These are phyloP conservation scores for Pelmatolapia mariae DNA, from an alignment of 2,113 vertebrate genomes.

Conservation along the genomic window DNA sequence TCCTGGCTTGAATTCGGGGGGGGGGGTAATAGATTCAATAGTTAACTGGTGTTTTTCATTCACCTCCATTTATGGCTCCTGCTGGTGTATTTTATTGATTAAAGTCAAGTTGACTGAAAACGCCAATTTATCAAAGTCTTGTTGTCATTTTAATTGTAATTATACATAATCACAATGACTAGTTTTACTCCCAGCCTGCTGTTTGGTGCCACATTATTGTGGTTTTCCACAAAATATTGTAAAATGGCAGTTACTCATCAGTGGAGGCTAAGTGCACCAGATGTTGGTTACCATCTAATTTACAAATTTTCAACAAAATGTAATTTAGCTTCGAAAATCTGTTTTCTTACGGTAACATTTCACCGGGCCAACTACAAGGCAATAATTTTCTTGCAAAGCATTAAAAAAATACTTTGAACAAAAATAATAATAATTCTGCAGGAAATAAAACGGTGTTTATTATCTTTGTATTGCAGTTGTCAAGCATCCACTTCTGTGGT, in stretches of 20 bases:
- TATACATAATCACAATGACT: not conserved
- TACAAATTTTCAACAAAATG: not conserved
- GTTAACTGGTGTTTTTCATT: not conserved
- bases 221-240: conserved; percentile 24
- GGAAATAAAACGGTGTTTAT: conserved; percentile 10
- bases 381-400: not conserved
- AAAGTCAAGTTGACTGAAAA: not conserved
- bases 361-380: not conserved
- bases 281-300: conserved; percentile 28
- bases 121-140: not conserved
- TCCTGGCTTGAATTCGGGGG: not conserved
- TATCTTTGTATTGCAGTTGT: conserved; percentile 27
- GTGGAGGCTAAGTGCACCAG: conserved; percentile 15
- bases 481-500: conserved; percentile 33
- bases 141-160: not conserved
- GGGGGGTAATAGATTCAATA: not conserved
- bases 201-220: not conserved
- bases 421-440: not conserved
- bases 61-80: not conserved
- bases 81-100: not conserved
- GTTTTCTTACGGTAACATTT: not conserved
- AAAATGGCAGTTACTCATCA: conserved; percentile 16
- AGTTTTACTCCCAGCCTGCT: not conserved
- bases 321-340: not conserved
- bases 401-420: not conserved